Percentiles rank a stretch among this genome's conserved stretches.
Evolutionary conservation across 2,797 vertebrate species (phyloP).

Genomic region (Diplodus sargus): DNA sequence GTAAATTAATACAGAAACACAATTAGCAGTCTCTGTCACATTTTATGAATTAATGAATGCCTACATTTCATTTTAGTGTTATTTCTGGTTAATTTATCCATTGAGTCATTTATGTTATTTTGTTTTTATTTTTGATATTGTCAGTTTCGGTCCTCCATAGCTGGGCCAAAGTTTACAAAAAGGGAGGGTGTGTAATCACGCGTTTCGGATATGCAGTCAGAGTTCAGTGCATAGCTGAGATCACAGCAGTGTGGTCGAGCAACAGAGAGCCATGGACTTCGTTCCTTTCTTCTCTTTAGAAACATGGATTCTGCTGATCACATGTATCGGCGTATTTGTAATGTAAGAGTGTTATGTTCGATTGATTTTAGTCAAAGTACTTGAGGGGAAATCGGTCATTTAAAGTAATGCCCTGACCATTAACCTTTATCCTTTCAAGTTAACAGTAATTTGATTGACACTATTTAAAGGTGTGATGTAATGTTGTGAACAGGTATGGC

Average conservation of each 20-base stretch:
- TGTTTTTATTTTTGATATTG: too few relatives aligned
- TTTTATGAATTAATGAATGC: too few relatives aligned
- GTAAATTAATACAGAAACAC: too few relatives aligned
- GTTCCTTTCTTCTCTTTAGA: slow-evolving; percentile 59
- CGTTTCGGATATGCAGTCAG: neutral
- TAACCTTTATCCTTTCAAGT: neutral
- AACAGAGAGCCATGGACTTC: slow-evolving; percentile 31
- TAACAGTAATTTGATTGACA: neutral
- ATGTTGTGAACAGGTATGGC: slow-evolving; percentile 76
- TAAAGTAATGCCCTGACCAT: neutral
- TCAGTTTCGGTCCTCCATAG: too few relatives aligned
- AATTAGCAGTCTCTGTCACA: too few relatives aligned
- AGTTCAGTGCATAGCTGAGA: neutral
- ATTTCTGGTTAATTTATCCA: too few relatives aligned
- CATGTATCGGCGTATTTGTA: slow-evolving; percentile 53
- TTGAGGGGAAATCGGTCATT: neutral
- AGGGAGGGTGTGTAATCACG: too few relatives aligned
- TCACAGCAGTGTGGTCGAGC: fast-evolving
- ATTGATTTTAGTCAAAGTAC: neutral
- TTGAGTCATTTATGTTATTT: too few relatives aligned
- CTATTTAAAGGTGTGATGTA: neutral
- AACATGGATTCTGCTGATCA: slow-evolving; percentile 68
- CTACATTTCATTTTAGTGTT: too few relatives aligned
- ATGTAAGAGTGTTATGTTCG: slow-evolving; percentile 32
- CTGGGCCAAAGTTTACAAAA: too few relatives aligned